These are phyloP conservation scores for Myrmecobius fasciatus DNA, from an alignment of 2,113 vertebrate species.

Conservation along the genomic window DNA sequence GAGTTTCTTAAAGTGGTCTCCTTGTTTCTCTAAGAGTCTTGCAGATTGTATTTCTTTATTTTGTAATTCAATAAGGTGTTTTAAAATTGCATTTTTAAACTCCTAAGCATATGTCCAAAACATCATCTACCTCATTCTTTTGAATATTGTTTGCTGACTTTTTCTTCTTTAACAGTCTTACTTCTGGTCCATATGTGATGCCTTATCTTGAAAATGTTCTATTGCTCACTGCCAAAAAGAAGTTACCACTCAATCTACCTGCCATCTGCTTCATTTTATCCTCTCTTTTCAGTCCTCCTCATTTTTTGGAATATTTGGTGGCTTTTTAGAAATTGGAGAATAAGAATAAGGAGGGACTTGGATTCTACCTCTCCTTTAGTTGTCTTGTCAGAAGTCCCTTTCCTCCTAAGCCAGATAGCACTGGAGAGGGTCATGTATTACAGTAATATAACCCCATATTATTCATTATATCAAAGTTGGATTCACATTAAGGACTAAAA, in stretches of 20 bases:
- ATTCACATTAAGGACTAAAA: neutral
- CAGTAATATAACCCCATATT: too few species aligned
- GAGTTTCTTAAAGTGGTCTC: neutral
- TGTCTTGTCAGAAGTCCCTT: neutral
- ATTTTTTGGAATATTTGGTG: neutral
- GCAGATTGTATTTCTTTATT: neutral
- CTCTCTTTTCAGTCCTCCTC: neutral
- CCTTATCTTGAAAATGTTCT: neutral
- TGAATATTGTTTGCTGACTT: neutral
- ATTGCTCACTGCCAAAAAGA: neutral
- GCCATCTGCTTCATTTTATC: neutral
- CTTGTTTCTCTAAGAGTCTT: neutral
- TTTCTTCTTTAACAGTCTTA: neutral
- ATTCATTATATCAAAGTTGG: too few species aligned
- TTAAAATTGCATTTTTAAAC: neutral
- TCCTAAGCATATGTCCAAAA: neutral
- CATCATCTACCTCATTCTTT: neutral
- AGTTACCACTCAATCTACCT: neutral
- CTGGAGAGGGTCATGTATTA: too few species aligned
- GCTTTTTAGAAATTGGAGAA: neutral
- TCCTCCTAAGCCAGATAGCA: neutral
- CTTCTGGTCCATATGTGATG: neutral
- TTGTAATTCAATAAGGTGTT: neutral
- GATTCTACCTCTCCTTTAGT: neutral
- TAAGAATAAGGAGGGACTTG: neutral